These are phyloP conservation scores for Thera obeliscata DNA, from an alignment of 2,888 invertebrate species.

Conservation along the genomic window DNA sequence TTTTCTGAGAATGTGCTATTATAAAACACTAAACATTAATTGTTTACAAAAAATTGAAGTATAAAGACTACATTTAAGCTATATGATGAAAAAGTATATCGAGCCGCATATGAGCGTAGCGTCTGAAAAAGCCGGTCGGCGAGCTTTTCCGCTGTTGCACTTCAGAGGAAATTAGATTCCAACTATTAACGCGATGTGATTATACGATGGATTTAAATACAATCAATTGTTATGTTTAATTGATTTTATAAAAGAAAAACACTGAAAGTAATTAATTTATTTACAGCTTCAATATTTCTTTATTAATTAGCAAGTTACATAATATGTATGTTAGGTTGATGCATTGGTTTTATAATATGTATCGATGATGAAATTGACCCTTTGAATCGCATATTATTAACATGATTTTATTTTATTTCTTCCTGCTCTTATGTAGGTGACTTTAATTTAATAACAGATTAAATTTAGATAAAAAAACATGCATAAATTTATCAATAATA, in stretches of 20 bases:
- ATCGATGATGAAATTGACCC: neutral
- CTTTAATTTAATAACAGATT: constrained; percentile 1
- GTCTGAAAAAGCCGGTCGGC: constrained; percentile 68
- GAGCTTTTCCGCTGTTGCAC: constrained; percentile 68
- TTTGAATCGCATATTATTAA: neutral
- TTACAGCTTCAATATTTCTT: neutral
- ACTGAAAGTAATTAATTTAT: neutral
- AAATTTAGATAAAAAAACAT: neutral
- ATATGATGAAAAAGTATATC: neutral
- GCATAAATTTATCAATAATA: neutral
- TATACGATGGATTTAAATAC: neutral
- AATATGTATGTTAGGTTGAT: neutral
- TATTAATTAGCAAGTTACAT: neutral
- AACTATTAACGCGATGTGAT: constrained; percentile 8
- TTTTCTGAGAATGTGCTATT: constrained; percentile 9
- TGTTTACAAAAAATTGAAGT: neutral
- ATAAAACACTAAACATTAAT: neutral
- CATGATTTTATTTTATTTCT: neutral
- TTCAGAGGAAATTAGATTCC: constrained; percentile 45
- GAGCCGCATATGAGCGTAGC: constrained; percentile 48
- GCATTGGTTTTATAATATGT: constrained; percentile 7
- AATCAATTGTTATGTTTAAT: neutral
- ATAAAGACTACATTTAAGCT: neutral
- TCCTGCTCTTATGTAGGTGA: neutral
- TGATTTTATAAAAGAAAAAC: neutral